Conservation (phyloP, 2,113 vertebrate species). For the Notarius lentiginosus region DNA sequence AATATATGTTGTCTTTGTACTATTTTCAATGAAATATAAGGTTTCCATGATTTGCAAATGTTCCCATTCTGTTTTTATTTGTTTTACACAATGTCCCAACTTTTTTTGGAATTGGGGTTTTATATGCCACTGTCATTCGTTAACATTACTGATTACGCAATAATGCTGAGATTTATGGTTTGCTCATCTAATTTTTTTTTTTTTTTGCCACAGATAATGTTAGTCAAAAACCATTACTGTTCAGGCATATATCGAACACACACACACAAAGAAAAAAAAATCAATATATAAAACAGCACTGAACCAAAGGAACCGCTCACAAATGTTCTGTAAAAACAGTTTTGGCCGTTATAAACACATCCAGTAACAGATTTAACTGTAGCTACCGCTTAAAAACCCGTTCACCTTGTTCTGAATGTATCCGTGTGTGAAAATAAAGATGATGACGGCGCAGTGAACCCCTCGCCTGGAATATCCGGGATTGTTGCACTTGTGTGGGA, state of each 20-base stretch:
- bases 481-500: slow-evolving; percentile 14
- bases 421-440: slow-evolving; percentile 70
- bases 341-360: not conserved
- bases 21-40: too few relatives aligned
- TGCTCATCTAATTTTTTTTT: not conserved
- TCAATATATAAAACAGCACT: not conserved
- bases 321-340: not conserved
- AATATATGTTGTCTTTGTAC: too few relatives aligned
- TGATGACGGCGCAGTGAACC: slow-evolving; percentile 66
- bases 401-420: slow-evolving; percentile 53
- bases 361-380: not conserved
- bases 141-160: not conserved
- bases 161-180: not conserved
- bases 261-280: too few relatives aligned
- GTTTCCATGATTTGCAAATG: too few relatives aligned
- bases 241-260: not conserved
- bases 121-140: not conserved
- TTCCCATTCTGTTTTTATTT: not conserved
- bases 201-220: not conserved
- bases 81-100: too few relatives aligned
- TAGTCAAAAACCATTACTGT: not conserved
- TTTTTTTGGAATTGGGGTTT: too few relatives aligned
- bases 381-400: not conserved
- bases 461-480: slow-evolving; percentile 50
- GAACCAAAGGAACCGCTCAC: not conserved